These are phyloP conservation scores for Lethenteron camtschaticum DNA, from an alignment of 2,113 vertebrate genomes.

Conservation along the genomic window DNA sequence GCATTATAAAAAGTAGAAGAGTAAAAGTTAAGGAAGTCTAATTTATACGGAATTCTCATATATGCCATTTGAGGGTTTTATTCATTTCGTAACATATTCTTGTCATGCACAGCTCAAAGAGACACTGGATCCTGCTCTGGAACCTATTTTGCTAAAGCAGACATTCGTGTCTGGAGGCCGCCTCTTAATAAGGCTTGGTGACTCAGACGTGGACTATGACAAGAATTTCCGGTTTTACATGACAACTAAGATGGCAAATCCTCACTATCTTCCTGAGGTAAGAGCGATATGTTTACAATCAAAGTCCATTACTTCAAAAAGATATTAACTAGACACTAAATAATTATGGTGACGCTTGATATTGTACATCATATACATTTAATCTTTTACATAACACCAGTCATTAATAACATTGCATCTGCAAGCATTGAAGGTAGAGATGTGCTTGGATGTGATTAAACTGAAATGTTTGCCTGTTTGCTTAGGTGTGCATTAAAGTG, in stretches of 20 bases:
- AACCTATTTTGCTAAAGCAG: conserved; percentile 51
- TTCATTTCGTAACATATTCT: not conserved
- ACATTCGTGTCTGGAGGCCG: conserved; percentile 40
- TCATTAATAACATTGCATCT: too few species aligned
- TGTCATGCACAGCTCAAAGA: conserved; percentile 34
- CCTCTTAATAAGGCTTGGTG: conserved; percentile 42
- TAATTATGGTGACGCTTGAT: too few species aligned
- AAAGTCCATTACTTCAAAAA: too few species aligned
- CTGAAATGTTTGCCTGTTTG: conserved; percentile 9
- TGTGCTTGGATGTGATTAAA: too few species aligned
- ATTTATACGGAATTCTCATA: too few species aligned
- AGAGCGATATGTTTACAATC: conserved; percentile 1
- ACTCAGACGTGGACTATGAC: conserved; percentile 53
- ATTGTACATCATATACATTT: too few species aligned
- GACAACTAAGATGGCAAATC: conserved; percentile 64
- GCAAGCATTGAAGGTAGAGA: too few species aligned
- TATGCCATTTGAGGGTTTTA: too few species aligned
- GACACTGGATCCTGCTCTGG: conserved; percentile 41
- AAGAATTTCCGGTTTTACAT: conserved; percentile 55
- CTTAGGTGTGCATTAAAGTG: conserved; percentile 66
- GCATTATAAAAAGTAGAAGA: too few species aligned
- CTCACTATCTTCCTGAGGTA: conserved; percentile 64
- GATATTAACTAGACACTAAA: too few species aligned
- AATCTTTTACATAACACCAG: too few species aligned
- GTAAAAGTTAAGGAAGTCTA: too few species aligned